Conservation (phyloP, 2,888 invertebrate genomes). For the Apamea monoglypha region DNA sequence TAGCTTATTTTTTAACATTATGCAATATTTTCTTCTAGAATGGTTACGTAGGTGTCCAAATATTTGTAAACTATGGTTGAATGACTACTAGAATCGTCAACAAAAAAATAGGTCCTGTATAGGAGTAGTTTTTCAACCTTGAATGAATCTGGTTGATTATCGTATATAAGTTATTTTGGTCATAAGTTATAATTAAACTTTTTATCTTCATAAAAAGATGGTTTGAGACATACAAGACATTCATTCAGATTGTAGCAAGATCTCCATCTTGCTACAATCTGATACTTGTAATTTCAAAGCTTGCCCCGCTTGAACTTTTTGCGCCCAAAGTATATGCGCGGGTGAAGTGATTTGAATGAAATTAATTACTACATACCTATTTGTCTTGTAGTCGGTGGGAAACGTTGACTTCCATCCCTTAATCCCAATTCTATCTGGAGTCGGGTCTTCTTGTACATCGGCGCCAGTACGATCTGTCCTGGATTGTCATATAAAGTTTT, state of each 20-base stretch:
- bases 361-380: too few species aligned
- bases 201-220: too few species aligned
- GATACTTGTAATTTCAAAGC: not conserved
- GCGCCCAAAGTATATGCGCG: too few species aligned
- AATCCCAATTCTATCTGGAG: too few species aligned
- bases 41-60: slow-evolving; percentile 11
- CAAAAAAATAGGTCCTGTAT: slow-evolving; percentile 16
- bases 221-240: too few species aligned
- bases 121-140: slow-evolving; percentile 19
- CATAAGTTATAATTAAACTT: not conserved
- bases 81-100: not conserved
- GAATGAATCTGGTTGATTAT: slow-evolving; percentile 18
- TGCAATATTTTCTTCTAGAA: slow-evolving; percentile 37
- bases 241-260: too few species aligned
- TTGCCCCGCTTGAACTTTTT: too few species aligned
- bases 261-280: not conserved
- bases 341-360: too few species aligned
- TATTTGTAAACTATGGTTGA: not conserved
- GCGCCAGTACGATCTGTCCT: not conserved
- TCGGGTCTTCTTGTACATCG: not conserved
- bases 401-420: not conserved
- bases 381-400: not conserved
- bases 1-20: slow-evolving; percentile 27
- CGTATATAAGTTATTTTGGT: not conserved
- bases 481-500: not conserved